Base-by-base conservation (phyloP, 2,113 vertebrate species). In the Plectropomus leopardus region DNA sequence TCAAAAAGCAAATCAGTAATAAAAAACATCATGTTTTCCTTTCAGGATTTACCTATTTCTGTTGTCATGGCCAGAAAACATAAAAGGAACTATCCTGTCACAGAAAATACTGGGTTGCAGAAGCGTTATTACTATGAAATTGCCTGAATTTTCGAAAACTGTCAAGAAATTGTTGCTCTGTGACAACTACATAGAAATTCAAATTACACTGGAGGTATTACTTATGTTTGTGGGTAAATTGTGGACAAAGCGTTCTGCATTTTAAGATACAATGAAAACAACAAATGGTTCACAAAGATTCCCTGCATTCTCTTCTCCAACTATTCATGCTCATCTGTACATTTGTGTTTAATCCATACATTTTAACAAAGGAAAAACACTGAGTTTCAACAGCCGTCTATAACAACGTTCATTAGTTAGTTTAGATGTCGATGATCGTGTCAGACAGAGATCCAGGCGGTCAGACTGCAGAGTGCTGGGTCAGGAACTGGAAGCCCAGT, bases 401-500 rank as follows among this genome's bases (percentile, higher is more conserved):
- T 72, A 21, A 23, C 24, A 11, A n/a, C 28, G 50, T 42, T 21
- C 54, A 36, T 23, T 28, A 23, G 57, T 45, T 44, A 70, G 21
- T 32, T 42, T 2, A 23, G 30, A 51, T 14, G 10, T 26, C 7
- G 26, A n/a, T n/a, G n/a, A n/a, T n/a, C n/a, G n/a, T n/a, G n/a
- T n/a, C n/a, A n/a, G n/a, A n/a, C n/a, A 14, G 78, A 68, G 36
- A 65, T 54, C 80, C 86, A 91, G 14, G 42, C 19, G 1, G 78
- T 79, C 24, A 89, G 66, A 28, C 63, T 74, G 44, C 84, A 84
- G 54, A 77, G 64, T 3, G 50, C 55, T 7, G 91, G 91, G 34
- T 89, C 80, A 13, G 91, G 86, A 47, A 89, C 47, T 15, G n/a
- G 47, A 14, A 86, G 83, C 42, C 83, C 34, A 34, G 5, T 34